Conservation (phyloP, 2,113 vertebrate species). For the Danionella cerebrum region DNA sequence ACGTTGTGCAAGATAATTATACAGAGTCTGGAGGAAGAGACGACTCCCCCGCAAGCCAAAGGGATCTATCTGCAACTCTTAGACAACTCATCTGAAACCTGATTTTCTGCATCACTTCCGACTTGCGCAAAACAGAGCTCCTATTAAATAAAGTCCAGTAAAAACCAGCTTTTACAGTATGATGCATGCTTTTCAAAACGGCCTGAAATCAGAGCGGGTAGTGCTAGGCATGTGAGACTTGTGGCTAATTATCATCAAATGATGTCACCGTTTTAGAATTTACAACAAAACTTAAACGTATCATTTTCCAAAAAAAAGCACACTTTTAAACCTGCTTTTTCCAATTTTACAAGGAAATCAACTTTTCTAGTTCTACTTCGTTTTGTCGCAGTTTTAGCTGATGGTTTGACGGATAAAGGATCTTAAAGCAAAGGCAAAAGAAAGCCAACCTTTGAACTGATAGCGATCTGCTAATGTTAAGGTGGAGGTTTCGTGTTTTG, state of each 20-base stretch:
- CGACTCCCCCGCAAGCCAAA: slow-evolving; percentile 21
- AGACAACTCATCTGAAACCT: not conserved
- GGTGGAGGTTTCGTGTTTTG: not conserved
- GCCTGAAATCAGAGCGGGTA: no score
- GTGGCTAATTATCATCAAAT: no score
- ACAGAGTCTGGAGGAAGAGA: slow-evolving; percentile 34
- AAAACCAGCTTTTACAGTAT: not conserved
- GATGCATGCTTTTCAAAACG: not conserved
- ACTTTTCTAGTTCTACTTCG: no score
- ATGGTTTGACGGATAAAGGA: not conserved
- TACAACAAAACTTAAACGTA: no score
- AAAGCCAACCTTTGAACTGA: not conserved
- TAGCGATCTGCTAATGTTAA: not conserved
- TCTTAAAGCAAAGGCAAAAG: not conserved
- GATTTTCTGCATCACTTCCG: not conserved
- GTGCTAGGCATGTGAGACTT: no score
- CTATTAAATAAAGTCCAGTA: no score
- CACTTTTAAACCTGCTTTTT: no score
- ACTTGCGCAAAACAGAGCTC: not conserved
- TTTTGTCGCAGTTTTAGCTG: no score
- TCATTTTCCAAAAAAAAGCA: not conserved
- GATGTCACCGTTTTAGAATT: no score
- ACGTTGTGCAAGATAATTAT: slow-evolving; percentile 45
- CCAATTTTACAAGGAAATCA: no score
- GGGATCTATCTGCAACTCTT: slow-evolving; percentile 11